These are phyloP conservation scores for Alcedo quadribrachys DNA, from an alignment of 2,797 vertebrate genomes.

Conservation along the genomic window DNA sequence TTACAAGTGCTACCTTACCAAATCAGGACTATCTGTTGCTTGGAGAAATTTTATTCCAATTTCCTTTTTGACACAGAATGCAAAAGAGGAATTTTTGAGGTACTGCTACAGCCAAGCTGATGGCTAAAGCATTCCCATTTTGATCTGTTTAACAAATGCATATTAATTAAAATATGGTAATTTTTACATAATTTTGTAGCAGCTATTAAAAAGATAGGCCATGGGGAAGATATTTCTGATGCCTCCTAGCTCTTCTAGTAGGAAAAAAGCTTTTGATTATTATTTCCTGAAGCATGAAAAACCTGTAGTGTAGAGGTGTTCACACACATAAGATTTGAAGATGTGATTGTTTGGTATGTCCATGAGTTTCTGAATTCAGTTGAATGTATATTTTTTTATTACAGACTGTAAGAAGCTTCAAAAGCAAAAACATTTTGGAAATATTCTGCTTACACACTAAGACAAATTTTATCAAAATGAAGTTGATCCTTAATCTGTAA, in stretches of 20 bases:
- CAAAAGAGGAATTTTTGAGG: slow-evolving; percentile 11
- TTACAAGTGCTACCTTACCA: slow-evolving; percentile 25
- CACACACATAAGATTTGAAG: neutral
- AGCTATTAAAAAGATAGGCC: slow-evolving; percentile 31
- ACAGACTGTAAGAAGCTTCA: neutral
- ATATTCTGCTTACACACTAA: neutral
- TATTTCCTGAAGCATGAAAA: neutral
- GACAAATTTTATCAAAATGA: neutral
- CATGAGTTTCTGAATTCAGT: neutral
- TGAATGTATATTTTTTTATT: neutral
- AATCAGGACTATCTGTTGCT: slow-evolving; percentile 36
- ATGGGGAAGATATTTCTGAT: slow-evolving; percentile 19
- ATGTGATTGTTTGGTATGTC: neutral
- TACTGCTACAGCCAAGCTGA: slow-evolving; percentile 39
- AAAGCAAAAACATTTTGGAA: neutral
- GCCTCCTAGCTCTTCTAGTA: neutral
- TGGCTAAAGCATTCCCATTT: slow-evolving; percentile 52
- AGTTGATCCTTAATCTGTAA: neutral
- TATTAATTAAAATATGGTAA: slow-evolving; percentile 55
- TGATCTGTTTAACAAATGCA: slow-evolving; percentile 64
- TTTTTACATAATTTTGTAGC: slow-evolving; percentile 4
- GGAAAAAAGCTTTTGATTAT: neutral
- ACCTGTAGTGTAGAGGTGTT: neutral
- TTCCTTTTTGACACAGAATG: slow-evolving; percentile 35
- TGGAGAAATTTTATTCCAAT: slow-evolving; percentile 57